These are phyloP conservation scores for Antechinus flavipes DNA, from an alignment of 2,113 vertebrate genomes.

Conservation along the genomic window DNA sequence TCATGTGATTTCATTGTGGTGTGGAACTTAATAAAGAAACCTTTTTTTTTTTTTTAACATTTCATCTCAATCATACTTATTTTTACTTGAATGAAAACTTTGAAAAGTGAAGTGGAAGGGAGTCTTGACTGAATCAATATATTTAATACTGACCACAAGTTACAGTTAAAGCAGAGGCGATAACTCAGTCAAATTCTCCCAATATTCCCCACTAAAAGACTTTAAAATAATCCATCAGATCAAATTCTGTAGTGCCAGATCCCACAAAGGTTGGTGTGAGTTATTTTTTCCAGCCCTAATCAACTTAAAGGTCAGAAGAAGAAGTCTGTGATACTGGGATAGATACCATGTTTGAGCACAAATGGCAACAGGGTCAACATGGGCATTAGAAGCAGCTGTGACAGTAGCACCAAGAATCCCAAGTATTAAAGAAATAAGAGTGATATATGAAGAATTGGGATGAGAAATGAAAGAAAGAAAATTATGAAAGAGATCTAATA, in stretches of 20 bases:
- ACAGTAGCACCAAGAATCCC: background rate
- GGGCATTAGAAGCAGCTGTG: too few relatives aligned
- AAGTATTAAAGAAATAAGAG: background rate
- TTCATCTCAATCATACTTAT: too few relatives aligned
- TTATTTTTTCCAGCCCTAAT: background rate
- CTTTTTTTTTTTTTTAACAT: too few relatives aligned
- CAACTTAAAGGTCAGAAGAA: background rate
- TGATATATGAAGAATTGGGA: too few relatives aligned
- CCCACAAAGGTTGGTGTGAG: background rate
- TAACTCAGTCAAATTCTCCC: background rate
- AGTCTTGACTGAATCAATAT: too few relatives aligned
- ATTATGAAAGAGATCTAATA: background rate
- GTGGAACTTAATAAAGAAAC: background rate
- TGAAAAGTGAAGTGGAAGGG: too few relatives aligned
- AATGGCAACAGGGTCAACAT: background rate
- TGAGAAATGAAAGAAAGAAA: background rate
- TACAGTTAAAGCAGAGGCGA: background rate
- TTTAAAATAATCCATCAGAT: background rate
- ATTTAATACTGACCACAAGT: too few relatives aligned
- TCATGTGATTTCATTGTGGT: background rate
- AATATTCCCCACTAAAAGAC: background rate
- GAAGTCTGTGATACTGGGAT: background rate
- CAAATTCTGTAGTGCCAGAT: background rate
- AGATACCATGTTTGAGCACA: background rate
- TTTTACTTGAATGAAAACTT: too few relatives aligned